Evolutionary conservation across 2,888 invertebrate genomes (phyloP), one percentile per base, ranked within the genome.

Genomic region (Acleris holmiana): DNA sequence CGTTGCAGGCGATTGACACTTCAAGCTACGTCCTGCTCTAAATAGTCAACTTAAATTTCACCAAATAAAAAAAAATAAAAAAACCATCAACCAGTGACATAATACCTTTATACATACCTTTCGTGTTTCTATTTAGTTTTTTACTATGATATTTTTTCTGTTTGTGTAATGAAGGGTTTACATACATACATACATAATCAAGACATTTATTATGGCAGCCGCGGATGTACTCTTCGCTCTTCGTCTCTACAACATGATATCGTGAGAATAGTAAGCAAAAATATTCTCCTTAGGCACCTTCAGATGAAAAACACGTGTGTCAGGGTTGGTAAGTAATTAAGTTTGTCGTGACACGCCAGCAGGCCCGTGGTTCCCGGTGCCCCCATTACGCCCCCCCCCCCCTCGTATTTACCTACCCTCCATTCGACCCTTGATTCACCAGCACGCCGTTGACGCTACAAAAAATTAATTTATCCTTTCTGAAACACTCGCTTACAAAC

Each of bases 381-480:
- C 65, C 61, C 65, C 61, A 67, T 67, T 58, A 65, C 51, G 35
- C 57, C 53, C 48, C 40, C 29, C 23, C 23, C 55, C 54, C 57
- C 46, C 67, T 67, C 61, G 61, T 67, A 63, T 61, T 67, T 61
- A 54, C 65, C 59, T 68, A 62, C 51, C 54, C 61, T 51, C 59
- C 60, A 56, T 60, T 60, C 51, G 62, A 57, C 66, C 60, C 58
- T 56, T 63, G 60, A 66, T 60, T 60, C 63, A 66, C 62, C 63
- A 64, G 56, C 59, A 57, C 60, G 51, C 60, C 57, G 68, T 62
- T 56, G 49, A 68, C 29, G 29, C 29, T 29, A 29, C 49, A 50
- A 61, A 67, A 63, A 66, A 57, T 47, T 57, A 68, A 68, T 66
- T 67, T 67, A 67, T 64, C 61, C 48, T 53, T 63, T 60, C 46